Conservation (phyloP, 2,888 invertebrate genomes). For the Melanostoma mellinum region DNA sequence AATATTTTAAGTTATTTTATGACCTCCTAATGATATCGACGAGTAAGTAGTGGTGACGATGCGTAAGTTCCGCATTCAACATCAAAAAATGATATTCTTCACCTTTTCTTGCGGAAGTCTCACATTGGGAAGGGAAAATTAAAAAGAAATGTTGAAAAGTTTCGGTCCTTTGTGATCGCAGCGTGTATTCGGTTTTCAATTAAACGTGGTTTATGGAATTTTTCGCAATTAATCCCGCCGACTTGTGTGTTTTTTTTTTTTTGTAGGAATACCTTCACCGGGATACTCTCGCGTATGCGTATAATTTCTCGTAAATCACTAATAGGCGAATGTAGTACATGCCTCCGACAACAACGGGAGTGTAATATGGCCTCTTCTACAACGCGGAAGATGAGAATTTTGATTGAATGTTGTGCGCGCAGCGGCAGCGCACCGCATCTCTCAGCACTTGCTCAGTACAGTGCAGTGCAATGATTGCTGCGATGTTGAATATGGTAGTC, state of each 20-base stretch:
- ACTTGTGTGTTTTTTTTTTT: neutral
- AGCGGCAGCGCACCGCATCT: slow-evolving; percentile 17
- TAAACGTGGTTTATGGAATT: slow-evolving; percentile 72
- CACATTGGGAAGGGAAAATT: neutral
- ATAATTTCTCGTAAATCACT: slow-evolving; percentile 71
- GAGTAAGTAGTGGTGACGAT: slow-evolving; percentile 2
- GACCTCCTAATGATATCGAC: slow-evolving; percentile 36
- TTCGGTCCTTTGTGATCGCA: slow-evolving; percentile 52
- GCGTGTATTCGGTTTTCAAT: slow-evolving; percentile 71
- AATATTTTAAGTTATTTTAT: slow-evolving; percentile 62
- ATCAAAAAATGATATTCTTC: slow-evolving; percentile 18
- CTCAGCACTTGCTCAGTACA: slow-evolving; percentile 16
- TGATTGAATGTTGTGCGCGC: slow-evolving; percentile 69
- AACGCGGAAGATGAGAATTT: slow-evolving; percentile 68
- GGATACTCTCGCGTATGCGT: slow-evolving; percentile 57
- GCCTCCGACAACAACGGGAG: slow-evolving; percentile 1
- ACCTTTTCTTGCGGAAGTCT: slow-evolving; percentile 55
- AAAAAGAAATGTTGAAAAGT: slow-evolving; percentile 23
- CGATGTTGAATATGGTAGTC: slow-evolving; percentile 37
- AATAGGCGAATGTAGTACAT: slow-evolving; percentile 49
- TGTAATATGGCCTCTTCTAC: slow-evolving; percentile 34
- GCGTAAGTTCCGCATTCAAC: slow-evolving; percentile 19
- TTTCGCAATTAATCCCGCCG: slow-evolving; percentile 68
- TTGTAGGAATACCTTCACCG: too few species aligned
- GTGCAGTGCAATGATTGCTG: neutral